Evolutionary conservation across 2,797 vertebrate species (phyloP), one percentile per base, ranked within the genome.

Genomic region (Gymnothorax javanicus): DNA sequence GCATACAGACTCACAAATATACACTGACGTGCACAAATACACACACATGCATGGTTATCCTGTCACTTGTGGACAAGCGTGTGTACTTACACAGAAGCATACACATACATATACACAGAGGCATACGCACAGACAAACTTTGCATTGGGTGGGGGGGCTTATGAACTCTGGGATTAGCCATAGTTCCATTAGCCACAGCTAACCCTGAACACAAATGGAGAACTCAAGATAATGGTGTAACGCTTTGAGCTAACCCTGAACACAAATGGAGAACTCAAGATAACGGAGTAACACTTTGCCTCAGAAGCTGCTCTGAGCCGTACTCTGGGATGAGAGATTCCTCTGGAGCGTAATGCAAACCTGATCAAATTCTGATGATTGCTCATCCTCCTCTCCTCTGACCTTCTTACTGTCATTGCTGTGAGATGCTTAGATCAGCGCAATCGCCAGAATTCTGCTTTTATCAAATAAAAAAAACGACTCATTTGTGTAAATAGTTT

Each of bases 401-500:
- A 5, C 25, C 64, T 3, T 12, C 8, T 11, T 56, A 2, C 77
- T 81, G 7, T 20, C 15, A 2, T 79, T 50, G 50, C 15, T 4
- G 12, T 75, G 23, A 52, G 17, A 79, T 23, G 75, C 43, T 50
- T 15, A 7, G 75, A 79, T 7, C 6, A 20, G 75, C 50, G 75
- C 57, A 82, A 5, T 3, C 15, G 12, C 12, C 7, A n/a, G 54
- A 82, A 56, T 82, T 82, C 1, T 8, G 57, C 58, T 58, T 83
- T 58, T 69, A 64, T 27, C 33, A 1, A 60, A 33, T 83, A 25
- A 83, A 27, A 77, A 77, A 75, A 15, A 17, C n/a, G 23, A 64
- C 52, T 33, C 6, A 71, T 64, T 11, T 33, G 5, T 86, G 86
- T 87, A 87, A 87, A 87, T 87, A 75, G n/a, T 52, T 84, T 43